Evolutionary conservation across 1,140 invertebrate species (phyloP).

Genomic region (Lerema accius): DNA sequence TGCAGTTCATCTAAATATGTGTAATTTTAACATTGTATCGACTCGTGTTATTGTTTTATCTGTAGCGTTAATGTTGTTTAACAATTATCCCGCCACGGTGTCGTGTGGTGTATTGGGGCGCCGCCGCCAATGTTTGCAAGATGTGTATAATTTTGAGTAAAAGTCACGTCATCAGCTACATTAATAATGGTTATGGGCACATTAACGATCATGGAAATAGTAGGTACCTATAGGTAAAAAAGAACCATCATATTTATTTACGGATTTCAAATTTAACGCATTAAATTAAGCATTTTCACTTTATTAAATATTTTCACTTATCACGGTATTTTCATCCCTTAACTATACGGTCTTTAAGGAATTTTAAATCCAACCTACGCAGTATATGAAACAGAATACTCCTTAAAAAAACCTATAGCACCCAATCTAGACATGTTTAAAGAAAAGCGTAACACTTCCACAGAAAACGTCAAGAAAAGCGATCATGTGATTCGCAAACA

Average conservation of each 20-base stretch:
- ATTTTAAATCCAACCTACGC: no score
- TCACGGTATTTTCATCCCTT: no score
- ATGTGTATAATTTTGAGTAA: constrained; percentile 58
- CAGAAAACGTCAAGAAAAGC: neutral
- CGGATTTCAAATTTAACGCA: no score
- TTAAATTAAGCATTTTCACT: no score
- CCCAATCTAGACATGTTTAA: no score
- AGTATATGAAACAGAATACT: no score
- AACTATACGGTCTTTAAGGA: no score
- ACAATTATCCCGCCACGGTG: constrained; percentile 69
- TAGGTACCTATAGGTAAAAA: no score
- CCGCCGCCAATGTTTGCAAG: constrained; percentile 41
- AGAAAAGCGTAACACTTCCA: no score
- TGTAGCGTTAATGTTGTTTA: constrained; percentile 72
- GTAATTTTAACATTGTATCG: constrained; percentile 36
- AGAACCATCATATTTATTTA: no score
- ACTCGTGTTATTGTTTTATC: constrained; percentile 69
- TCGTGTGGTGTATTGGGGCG: constrained; percentile 52
- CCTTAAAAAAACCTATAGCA: no score
- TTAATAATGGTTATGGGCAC: neutral
- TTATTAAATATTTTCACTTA: no score
- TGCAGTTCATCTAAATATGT: constrained; percentile 6
- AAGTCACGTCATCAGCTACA: constrained; percentile 48
- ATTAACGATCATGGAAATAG: neutral
- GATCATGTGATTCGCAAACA: constrained; percentile 38